Evolutionary conservation across 1,140 invertebrate genomes (phyloP), one percentile per base, ranked within the genome.

Genomic region (Prorops nasuta): DNA sequence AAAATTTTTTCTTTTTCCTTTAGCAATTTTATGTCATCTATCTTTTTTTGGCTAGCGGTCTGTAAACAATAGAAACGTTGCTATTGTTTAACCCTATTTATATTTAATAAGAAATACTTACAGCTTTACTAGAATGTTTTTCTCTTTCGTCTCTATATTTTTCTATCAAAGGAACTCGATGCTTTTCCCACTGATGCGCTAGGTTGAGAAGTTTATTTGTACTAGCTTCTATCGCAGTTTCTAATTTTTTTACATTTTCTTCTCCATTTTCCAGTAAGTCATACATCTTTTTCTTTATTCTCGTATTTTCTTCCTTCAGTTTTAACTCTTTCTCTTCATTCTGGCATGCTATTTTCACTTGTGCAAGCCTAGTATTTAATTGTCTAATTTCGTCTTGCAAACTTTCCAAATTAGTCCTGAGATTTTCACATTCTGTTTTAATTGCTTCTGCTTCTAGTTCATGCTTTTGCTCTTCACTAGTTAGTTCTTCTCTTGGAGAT

Each of bases 101-200:
- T 56, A 47, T 45, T 8, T 17, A 44, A 51, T 51, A 28, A 43
- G 14, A 42, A 34, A 28, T 64, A 78, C 76, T 77, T 71, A 85
- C 83, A 67, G 81, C 74, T 72, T 81, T 79, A 35, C 79, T 78
- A n/a, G 79, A 80, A 64, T 78, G 79, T 18, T 81, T 77, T 58
- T 81, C 79, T 63, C 81, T 80, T 37, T 85, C 76, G 44, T 78
- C 67, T 24, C 82, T 63, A 66, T 84, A 86, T 54, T 86, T 77
- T 50, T 84, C 71, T 44, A 88, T 78, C 10, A 90, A 71, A 12
- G 86, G 84, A 31, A 74, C 75, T 56, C 86, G 76, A 51, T 86
- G 83, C 52, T 83, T 79, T 50, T 88, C 84, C 88, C 88, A 91
- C 56, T 89, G 83, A 40, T 78, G 80, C 3, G 82, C 82, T 51